A percentile compares a stretch with the other conserved stretches of the same genome.
Evolutionary conservation across 2,797 vertebrate genomes (phyloP).

Genomic region (Rousettus madagascariensis): DNA sequence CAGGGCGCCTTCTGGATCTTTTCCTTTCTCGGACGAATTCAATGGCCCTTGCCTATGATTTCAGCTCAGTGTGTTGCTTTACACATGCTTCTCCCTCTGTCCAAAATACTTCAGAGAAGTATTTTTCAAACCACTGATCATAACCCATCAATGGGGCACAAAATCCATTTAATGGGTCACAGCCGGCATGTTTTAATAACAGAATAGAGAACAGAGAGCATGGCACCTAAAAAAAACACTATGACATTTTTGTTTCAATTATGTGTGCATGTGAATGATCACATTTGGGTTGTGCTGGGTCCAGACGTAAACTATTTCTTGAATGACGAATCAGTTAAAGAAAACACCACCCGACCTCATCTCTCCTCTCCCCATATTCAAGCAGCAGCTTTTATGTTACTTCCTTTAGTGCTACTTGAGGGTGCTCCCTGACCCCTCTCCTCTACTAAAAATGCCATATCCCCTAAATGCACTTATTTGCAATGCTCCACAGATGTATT

Average conservation of each 20-base stretch:
- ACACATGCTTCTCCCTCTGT: background rate
- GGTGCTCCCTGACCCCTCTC: background rate
- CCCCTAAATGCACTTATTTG: background rate
- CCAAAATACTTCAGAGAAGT: background rate
- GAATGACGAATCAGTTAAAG: background rate
- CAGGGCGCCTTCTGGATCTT: background rate
- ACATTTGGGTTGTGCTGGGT: background rate
- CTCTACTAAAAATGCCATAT: background rate
- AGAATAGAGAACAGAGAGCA: background rate
- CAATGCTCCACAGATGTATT: background rate
- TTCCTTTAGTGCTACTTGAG: background rate
- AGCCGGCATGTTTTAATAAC: background rate
- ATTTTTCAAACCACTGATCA: background rate
- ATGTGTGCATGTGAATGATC: background rate
- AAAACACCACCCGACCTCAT: background rate
- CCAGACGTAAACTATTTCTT: background rate
- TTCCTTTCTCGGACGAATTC: background rate
- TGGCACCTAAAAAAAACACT: background rate
- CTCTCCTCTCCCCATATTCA: background rate
- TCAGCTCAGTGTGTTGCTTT: background rate
- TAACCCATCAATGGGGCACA: background rate
- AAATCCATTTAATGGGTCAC: background rate
- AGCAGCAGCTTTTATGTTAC: background rate
- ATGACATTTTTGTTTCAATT: background rate
- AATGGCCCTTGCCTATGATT: background rate